A percentile compares a stretch with the other conserved stretches of the same genome.
Evolutionary conservation across 2,113 vertebrate genomes (phyloP).

Genomic region (Penelope pileata): DNA sequence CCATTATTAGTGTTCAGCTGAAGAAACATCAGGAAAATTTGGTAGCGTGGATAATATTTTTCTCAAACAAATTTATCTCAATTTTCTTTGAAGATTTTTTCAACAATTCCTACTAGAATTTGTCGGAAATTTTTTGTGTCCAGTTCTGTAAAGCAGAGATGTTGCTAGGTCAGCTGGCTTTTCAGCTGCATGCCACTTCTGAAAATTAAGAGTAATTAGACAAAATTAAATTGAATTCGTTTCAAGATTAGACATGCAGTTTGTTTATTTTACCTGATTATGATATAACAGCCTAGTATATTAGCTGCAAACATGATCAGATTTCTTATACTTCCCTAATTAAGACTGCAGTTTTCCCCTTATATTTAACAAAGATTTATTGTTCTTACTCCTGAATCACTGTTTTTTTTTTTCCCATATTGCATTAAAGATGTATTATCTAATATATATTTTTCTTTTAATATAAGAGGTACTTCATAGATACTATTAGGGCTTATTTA

Average conservation of each 20-base stretch:
- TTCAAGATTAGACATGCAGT: background rate
- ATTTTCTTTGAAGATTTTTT: background rate
- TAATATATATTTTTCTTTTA: background rate
- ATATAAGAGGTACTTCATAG: background rate
- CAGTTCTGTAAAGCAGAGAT: background rate
- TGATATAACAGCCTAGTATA: background rate
- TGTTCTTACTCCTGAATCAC: background rate
- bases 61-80: background rate
- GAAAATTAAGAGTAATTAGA: conserved; percentile 2
- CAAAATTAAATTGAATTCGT: background rate
- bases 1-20: background rate
- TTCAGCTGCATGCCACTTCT: background rate
- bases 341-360: background rate
- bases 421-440: background rate
- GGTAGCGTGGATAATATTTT: background rate
- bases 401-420: background rate
- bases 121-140: background rate
- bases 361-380: background rate
- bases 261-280: background rate
- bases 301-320: background rate
- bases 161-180: background rate
- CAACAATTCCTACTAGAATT: background rate
- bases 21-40: background rate
- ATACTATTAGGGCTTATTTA: background rate
- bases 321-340: background rate